Base-by-base conservation (phyloP, 1,140 invertebrate genomes). In the Ostrea denselamellosa region DNA sequence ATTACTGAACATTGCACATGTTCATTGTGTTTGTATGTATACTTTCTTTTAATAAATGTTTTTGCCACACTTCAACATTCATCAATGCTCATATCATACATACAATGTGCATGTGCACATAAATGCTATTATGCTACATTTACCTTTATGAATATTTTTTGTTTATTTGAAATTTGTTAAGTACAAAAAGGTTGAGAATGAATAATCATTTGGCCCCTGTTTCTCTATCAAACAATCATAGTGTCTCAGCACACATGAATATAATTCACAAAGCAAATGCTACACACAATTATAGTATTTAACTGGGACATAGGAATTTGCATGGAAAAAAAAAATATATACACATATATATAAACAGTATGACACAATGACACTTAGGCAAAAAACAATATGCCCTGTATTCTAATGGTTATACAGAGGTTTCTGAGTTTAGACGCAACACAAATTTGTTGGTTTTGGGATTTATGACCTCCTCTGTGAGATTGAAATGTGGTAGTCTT, bases 401-500 rank as follows among this genome's bases (percentile, higher is more conserved):
- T n/a, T 17, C 22, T 77, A 14, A 10, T 34, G 68, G 28, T 93
- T 93, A 99, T 93, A 99, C 98, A 68, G 98, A 99, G 10, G 98
- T 99, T 95, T 99, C 98, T 0, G 98, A 99, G 94, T 98, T 99
- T 0, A 99, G 95, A 92, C 98, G 96, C 82, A 99, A 95, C 56
- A 99, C 97, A 96, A 99, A 99, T 92, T 98, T 98, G 95, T 99
- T 99, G 89, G 97, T 97, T 94, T 98, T 98, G 0, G 98, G 98
- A 96, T 99, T 98, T 22, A 99, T 97, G 0, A 99, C 97, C 95
- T 99, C 98, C 94, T 99, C 94, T 0, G 97, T 97, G 4, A 99
- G 96, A 95, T 97, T 98, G 93, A 99, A 98, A 95, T 98, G 97
- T 0, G 99, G 98, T 90, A 99, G 94, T 90, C 96, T 96, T 91